A percentile compares a stretch with the other conserved stretches of the same genome.
phyloP scores from a whole-genome alignment of 2,113 vertebrate genomes.

The Chinchilla lanigera region DNA sequence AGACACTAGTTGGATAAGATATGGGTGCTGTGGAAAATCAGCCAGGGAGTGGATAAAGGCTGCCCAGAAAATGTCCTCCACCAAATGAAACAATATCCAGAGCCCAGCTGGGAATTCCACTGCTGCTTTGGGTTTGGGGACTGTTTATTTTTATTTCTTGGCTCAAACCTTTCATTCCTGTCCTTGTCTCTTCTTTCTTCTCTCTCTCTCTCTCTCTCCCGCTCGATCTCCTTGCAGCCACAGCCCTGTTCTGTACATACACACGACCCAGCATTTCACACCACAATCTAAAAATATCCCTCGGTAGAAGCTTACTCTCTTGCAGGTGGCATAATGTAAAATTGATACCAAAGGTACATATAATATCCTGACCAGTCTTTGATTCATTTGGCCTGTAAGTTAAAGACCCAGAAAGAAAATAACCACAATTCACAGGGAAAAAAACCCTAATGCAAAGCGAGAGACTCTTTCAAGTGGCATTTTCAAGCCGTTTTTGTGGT shows the following conservation, averaged over 20 bases:
- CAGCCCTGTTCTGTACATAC: neutral
- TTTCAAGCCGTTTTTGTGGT: constrained; percentile 80
- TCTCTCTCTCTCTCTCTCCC: neutral
- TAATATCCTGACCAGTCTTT: constrained; percentile 77
- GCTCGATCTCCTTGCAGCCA: neutral
- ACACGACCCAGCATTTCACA: constrained; percentile 42
- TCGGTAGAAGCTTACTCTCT: constrained; percentile 66
- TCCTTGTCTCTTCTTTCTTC: neutral
- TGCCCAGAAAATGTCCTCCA: constrained; percentile 69
- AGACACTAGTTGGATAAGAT: constrained; percentile 6
- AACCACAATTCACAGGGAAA: constrained; percentile 69
- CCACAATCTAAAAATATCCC: constrained; percentile 73
- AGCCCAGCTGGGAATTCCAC: constrained; percentile 62
- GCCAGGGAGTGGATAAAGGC: neutral
- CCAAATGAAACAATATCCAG: constrained; percentile 38
- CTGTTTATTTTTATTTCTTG: constrained; percentile 70
- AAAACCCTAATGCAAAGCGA: constrained; percentile 81
- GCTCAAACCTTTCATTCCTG: constrained; percentile 49
- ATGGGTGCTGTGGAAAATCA: neutral
- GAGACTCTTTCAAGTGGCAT: constrained; percentile 85
- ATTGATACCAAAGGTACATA: constrained; percentile 81
- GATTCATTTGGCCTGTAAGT: constrained; percentile 80
- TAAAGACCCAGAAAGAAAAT: constrained; percentile 85
- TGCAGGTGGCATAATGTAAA: constrained; percentile 78
- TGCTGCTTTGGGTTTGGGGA: constrained; percentile 2